Evolutionary conservation across 2,888 invertebrate genomes (phyloP).

Genomic region (Caenorhabditis sp.): DNA sequence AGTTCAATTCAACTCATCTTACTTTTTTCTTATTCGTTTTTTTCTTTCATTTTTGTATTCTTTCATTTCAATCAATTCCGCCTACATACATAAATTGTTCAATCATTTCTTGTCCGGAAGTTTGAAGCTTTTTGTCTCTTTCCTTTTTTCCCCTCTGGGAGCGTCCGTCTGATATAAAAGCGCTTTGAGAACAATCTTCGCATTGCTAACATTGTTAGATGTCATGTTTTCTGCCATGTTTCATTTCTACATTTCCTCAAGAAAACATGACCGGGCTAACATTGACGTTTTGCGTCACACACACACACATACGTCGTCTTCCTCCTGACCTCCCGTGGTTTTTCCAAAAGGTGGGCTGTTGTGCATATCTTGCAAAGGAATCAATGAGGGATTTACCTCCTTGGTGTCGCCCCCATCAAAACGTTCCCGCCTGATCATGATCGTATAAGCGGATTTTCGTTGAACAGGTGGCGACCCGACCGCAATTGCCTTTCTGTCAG

Average conservation of each 20-base stretch:
- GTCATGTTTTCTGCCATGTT: too few species aligned
- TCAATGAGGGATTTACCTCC: slow-evolving; percentile 11
- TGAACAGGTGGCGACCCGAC: slow-evolving; percentile 40
- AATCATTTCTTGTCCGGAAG: too few species aligned
- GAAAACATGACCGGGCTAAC: slow-evolving; percentile 4
- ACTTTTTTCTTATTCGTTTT: neutral
- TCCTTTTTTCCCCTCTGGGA: too few species aligned
- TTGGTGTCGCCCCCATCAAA: slow-evolving; percentile 4
- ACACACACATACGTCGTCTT: slow-evolving; percentile 14
- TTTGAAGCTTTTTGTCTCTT: too few species aligned
- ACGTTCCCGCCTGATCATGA: slow-evolving; percentile 30
- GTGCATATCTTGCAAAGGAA: slow-evolving; percentile 47
- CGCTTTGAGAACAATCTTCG: neutral
- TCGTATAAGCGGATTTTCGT: slow-evolving; percentile 50
- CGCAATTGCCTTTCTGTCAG: neutral
- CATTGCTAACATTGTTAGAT: neutral
- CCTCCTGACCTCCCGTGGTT: slow-evolving; percentile 35
- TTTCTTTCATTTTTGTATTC: neutral
- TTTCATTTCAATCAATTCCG: neutral
- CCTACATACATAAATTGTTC: too few species aligned
- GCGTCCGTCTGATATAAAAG: too few species aligned
- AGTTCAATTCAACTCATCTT: too few species aligned
- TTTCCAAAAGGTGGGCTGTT: slow-evolving; percentile 20
- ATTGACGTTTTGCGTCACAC: neutral
- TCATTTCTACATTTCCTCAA: neutral